Evolutionary conservation across 2,113 vertebrate genomes (phyloP), one percentile per base, ranked within the genome.

Genomic region (Macroglossus sobrinus): DNA sequence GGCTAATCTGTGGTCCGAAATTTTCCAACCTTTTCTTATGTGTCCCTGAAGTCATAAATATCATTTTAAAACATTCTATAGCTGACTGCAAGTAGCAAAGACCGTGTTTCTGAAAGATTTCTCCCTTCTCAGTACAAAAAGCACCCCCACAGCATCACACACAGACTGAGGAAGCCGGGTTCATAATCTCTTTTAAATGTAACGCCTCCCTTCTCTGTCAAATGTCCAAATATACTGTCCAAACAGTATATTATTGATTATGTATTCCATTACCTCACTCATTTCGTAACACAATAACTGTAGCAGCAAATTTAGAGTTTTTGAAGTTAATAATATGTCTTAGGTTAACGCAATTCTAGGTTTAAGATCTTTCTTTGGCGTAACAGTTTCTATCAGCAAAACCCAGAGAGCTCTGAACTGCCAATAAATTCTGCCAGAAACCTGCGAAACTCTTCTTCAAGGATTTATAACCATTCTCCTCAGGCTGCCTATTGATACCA

Each of bases 1-100:
- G 63, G 55, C 28, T 94, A 53, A 57, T 53, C 95, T 96, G 93
- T 50, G 87, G 26, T 14, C 95, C 80, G 90, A 68, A 63, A 79
- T 93, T 97, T 96, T 69, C 55, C 45, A 38, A 24, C 75, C 55
- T 87, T 47, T 94, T 75, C 85, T 91, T 22, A 85, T 5, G 92
- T 40, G 89, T 19, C 80, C 50, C 85, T 76, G 26, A 9, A 43
- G 79, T 35, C 28, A 53, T 53, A 72, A 92, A 93, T 8, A 85
- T 64, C 87, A 30, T 61, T 71, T 91, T 40, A 80, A 82, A 82
- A 97, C 14, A 55, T 89, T 72, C 89, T 24, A 4, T 15, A 93
- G 33, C 8, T 15, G 69, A 91, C 0, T 24, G 45, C 57, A 94
- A 40, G 64, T 2, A 92, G 75, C 45, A 96, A 93, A 95, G 47